Evolutionary conservation across 2,113 vertebrate genomes (phyloP), one percentile per base, ranked within the genome.

Genomic region (Thermophis baileyi): DNA sequence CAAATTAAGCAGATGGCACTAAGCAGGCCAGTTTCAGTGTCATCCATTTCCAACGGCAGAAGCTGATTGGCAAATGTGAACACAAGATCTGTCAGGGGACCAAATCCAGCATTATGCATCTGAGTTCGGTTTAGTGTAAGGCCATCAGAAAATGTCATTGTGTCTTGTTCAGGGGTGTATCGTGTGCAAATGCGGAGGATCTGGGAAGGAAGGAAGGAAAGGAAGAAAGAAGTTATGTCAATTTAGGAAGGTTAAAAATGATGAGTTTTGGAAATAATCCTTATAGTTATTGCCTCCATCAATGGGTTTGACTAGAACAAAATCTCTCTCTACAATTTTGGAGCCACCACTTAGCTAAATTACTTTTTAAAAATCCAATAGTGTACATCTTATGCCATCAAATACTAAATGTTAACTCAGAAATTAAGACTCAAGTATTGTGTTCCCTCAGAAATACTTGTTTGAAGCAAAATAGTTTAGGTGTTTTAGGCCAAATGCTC

Each of bases 1-100:
- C 98, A 99, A 94, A 99, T 99, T 25, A 99, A 97, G 96, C 99
- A 99, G 98, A 99, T 99, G 98, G 99, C 99, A 97, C 99, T 99
- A 90, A 99, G 98, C 91, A 99, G 98, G 93, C 99, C 99, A 1
- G 98, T 99, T 96, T 99, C 99, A 0, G 98, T 99, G 96, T 99
- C 99, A 91, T 99, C 99, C 99, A 99, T 99, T 97, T 99, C 98
- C 96, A 99, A 97, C 87, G 99, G 99, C 98, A 99, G 98, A 96
- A 99, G 99, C 98, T 99, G 99, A 85, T 98, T 98, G 93, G 99
- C 99, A 96, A 99, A 99, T 0, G 98, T 99, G 98, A 99, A 99
- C 89, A 99, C 99, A 63, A 99, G 98, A 95, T 99, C 99, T 0
- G 99, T 99, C 94, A 99, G 98, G 0, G 99, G 99, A 90, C 99